phyloP scores from a whole-genome alignment of 2,888 invertebrate genomes.

The Abrostola triplasia region DNA sequence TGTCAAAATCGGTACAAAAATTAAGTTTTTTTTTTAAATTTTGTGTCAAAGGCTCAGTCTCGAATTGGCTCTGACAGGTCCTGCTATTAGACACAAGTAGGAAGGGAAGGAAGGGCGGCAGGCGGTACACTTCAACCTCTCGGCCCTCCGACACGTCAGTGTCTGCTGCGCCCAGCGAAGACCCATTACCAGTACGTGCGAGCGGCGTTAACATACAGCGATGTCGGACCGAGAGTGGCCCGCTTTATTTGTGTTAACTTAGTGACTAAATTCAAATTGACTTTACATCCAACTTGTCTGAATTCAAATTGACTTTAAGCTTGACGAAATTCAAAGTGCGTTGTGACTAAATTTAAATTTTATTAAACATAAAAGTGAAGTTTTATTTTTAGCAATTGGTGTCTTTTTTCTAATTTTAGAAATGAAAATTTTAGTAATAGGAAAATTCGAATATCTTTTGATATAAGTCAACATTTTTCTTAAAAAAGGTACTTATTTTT shows the following conservation, averaged over 20 bases:
- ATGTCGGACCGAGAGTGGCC: slow-evolving; percentile 58
- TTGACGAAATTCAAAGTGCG: neutral
- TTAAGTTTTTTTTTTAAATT: slow-evolving; percentile 10
- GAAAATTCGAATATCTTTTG: too few relatives aligned
- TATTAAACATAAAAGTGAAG: neutral
- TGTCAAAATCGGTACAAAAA: neutral
- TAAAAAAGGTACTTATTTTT: slow-evolving; percentile 17
- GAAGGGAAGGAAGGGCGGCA: slow-evolving; percentile 78
- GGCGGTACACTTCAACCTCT: slow-evolving; percentile 84
- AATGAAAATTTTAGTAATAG: too few relatives aligned
- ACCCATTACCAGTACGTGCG: slow-evolving; percentile 85
- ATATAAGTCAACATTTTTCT: slow-evolving; percentile 9
- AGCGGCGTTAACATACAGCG: slow-evolving; percentile 82
- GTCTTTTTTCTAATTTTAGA: too few relatives aligned
- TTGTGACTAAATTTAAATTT: neutral
- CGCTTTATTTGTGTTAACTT: slow-evolving; percentile 50
- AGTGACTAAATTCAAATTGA: slow-evolving; percentile 7
- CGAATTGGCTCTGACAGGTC: slow-evolving; percentile 86
- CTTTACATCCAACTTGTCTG: neutral
- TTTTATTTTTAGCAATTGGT: too few relatives aligned
- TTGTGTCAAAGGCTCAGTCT: slow-evolving; percentile 61
- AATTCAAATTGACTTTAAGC: neutral
- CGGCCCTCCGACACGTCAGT: slow-evolving; percentile 85
- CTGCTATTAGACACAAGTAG: slow-evolving; percentile 87
- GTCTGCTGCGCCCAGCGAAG: slow-evolving; percentile 86